Percentiles rank a stretch among this genome's conserved stretches.
Evolutionary conservation across 2,797 vertebrate genomes (phyloP).

Genomic region (Oryzias dopingdopingensis): DNA sequence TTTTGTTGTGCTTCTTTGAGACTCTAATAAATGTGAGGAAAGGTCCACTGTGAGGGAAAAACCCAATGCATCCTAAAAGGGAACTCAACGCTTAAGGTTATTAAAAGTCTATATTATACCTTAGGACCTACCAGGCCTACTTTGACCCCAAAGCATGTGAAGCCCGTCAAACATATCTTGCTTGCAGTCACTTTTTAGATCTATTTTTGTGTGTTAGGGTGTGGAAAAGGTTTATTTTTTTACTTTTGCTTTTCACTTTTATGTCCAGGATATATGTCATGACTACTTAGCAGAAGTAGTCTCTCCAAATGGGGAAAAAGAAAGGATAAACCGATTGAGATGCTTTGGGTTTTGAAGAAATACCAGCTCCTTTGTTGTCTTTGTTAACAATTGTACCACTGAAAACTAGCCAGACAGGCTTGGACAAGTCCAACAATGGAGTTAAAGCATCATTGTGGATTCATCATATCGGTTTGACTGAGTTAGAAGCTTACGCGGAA

Average conservation of each 20-base stretch:
- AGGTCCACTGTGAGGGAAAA: too few species aligned
- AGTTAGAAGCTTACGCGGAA: slow-evolving; percentile 23
- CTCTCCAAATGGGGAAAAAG: slow-evolving; percentile 22
- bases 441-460: slow-evolving; percentile 20
- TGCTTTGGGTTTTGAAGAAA: slow-evolving; percentile 27
- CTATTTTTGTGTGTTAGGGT: too few species aligned
- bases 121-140: too few species aligned
- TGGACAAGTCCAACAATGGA: slow-evolving; percentile 33
- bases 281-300: slow-evolving; percentile 20
- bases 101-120: too few species aligned
- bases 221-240: neutral
- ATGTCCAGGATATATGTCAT: slow-evolving; percentile 9
- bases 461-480: slow-evolving; percentile 39
- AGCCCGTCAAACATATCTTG: too few species aligned
- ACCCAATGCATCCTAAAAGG: too few species aligned
- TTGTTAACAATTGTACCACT: slow-evolving; percentile 32
- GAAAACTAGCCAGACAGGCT: slow-evolving; percentile 34
- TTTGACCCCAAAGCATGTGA: too few species aligned
- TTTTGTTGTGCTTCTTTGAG: too few species aligned
- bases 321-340: slow-evolving; percentile 32
- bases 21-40: too few species aligned
- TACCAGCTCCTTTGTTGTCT: slow-evolving; percentile 48
- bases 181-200: too few species aligned
- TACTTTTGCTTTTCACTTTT: slow-evolving; percentile 1
- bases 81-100: too few species aligned